Evolutionary conservation across 2,113 vertebrate genomes (phyloP).

Genomic region (Tyrannus savana): DNA sequence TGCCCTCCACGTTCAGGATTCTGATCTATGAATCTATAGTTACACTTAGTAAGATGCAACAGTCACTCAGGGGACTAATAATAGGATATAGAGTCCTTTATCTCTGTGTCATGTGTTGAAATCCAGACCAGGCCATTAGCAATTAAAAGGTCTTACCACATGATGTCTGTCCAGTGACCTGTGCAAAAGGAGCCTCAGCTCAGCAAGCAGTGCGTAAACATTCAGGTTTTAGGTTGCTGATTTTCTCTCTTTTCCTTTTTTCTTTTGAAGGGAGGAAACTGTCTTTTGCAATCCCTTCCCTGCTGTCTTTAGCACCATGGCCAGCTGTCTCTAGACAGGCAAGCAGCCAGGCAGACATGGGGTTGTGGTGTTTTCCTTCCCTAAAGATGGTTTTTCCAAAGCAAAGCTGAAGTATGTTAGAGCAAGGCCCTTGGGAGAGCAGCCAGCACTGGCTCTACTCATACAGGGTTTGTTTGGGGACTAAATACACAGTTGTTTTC

Average conservation of each 20-base stretch:
- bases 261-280: background rate
- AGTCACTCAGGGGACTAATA: constrained; percentile 25
- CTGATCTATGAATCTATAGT: constrained; percentile 1
- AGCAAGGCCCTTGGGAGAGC: background rate
- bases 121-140: constrained; percentile 31
- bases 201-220: background rate
- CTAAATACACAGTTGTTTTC: background rate
- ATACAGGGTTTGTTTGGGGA: background rate
- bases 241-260: background rate
- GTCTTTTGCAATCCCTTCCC: background rate
- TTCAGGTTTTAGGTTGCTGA: background rate
- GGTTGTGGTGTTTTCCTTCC: background rate
- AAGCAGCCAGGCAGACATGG: background rate
- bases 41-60: constrained; percentile 30
- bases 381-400: background rate
- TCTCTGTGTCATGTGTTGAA: background rate
- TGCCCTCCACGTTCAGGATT: background rate
- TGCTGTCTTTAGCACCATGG: background rate
- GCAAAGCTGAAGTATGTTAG: background rate
- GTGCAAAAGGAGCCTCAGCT: background rate
- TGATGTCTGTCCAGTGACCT: background rate
- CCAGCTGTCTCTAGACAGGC: background rate
- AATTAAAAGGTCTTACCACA: constrained; percentile 21
- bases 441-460: background rate
- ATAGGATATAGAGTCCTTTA: constrained; percentile 26